These are phyloP conservation scores for Guaruba guarouba DNA, from an alignment of 2,113 vertebrate genomes.

Conservation along the genomic window DNA sequence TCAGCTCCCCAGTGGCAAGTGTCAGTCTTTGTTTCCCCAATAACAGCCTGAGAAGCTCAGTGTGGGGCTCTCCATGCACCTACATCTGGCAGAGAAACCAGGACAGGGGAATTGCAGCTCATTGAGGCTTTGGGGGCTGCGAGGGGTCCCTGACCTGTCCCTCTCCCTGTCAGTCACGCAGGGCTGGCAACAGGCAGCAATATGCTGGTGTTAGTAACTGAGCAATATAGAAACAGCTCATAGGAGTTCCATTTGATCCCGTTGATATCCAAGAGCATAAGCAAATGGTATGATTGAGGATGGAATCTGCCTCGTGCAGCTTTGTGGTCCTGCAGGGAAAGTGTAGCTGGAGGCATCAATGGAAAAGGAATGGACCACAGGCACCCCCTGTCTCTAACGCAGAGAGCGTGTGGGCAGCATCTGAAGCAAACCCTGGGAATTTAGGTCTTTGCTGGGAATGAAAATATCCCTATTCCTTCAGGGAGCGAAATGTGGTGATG, in stretches of 20 bases:
- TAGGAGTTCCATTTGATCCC: background rate
- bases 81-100: background rate
- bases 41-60: background rate
- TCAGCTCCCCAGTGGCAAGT: background rate
- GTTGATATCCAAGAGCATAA: background rate
- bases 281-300: accelerated
- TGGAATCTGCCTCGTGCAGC: accelerated
- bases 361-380: accelerated
- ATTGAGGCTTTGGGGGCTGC: background rate
- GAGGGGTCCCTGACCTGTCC: accelerated
- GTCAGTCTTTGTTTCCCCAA: background rate
- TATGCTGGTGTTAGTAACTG: accelerated
- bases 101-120: background rate
- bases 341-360: accelerated
- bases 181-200: background rate
- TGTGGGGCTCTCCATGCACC: background rate
- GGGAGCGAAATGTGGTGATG: accelerated
- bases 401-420: accelerated
- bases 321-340: background rate
- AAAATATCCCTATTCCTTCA: background rate
- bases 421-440: background rate
- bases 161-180: background rate
- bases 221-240: accelerated
- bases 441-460: background rate
- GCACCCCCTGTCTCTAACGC: no score